A percentile compares a stretch with the other conserved stretches of the same genome.
Evolutionary conservation across 2,888 invertebrate species (phyloP).

Genomic region (Drepanosiphum platanoidis): DNA sequence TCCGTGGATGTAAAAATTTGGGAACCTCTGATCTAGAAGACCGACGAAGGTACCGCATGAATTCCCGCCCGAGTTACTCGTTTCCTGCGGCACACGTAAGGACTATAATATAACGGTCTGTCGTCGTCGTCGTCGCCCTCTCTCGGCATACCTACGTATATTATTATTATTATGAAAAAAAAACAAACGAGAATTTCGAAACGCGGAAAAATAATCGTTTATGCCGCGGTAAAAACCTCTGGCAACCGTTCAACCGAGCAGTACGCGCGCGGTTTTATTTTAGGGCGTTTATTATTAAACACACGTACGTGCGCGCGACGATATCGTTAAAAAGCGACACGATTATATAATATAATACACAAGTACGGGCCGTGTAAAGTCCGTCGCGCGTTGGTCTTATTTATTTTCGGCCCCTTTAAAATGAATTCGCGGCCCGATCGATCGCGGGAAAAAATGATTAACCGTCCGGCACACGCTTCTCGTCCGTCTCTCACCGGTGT

Average conservation of each 20-base stretch:
- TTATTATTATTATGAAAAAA: neutral
- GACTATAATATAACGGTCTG: too few species aligned
- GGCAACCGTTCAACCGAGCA: neutral
- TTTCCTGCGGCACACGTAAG: too few species aligned
- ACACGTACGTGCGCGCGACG: neutral
- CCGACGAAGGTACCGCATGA: too few species aligned
- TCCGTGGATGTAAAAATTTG: too few species aligned
- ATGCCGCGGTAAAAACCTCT: neutral
- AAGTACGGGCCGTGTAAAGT: neutral
- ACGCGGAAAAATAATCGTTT: too few species aligned
- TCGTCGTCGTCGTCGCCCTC: neutral
- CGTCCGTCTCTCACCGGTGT: neutral
- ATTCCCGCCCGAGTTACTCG: too few species aligned
- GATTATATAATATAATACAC: too few species aligned
- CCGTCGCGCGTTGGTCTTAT: neutral
- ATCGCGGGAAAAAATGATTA: conserved; percentile 26
- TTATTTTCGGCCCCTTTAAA: neutral
- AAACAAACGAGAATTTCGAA: neutral
- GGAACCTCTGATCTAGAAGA: too few species aligned
- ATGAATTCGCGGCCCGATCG: conserved; percentile 8
- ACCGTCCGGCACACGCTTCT: neutral
- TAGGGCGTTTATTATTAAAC: conserved; percentile 11
- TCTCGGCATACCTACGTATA: neutral
- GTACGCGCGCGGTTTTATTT: neutral
- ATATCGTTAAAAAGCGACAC: too few species aligned